A percentile compares a stretch with the other conserved stretches of the same genome.
phyloP scores from a whole-genome alignment of 1,140 invertebrate genomes.

The Lithobius niger region DNA sequence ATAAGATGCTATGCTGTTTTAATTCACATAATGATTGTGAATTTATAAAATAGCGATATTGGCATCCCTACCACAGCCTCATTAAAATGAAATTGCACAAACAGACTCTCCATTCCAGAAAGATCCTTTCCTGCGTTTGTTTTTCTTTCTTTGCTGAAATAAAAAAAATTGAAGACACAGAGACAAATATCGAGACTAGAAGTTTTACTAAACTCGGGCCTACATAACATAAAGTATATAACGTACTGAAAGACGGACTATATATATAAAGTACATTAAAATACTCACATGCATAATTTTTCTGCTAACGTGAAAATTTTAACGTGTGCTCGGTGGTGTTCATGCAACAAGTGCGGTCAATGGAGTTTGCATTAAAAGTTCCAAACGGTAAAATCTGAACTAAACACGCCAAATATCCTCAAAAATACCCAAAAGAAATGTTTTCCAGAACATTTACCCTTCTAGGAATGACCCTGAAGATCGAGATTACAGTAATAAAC shows the following conservation, averaged over 20 bases:
- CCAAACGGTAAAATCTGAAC: constrained; percentile 7
- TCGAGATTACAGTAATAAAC: background rate
- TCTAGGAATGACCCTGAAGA: background rate
- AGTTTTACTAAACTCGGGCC: background rate
- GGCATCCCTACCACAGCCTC: no score
- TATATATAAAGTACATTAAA: constrained; percentile 3
- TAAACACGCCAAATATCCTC: constrained; percentile 9
- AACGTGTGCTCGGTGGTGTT: constrained; percentile 9
- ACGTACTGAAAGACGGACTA: background rate
- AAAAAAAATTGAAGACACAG: no score
- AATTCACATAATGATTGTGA: no score
- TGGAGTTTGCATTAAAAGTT: constrained; percentile 8
- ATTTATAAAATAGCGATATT: no score
- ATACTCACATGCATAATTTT: constrained; percentile 4
- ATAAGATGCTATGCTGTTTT: no score
- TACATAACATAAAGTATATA: background rate
- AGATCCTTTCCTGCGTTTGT: no score
- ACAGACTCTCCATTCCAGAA: no score
- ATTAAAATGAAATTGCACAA: no score
- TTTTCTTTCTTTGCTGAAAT: no score
- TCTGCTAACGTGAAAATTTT: background rate
- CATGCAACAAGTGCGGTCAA: constrained; percentile 7
- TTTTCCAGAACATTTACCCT: constrained; percentile 7
- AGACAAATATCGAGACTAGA: no score
- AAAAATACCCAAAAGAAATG: constrained; percentile 10